phyloP scores from a whole-genome alignment of 2,113 vertebrate species.

The Mormoops blainvillei region DNA sequence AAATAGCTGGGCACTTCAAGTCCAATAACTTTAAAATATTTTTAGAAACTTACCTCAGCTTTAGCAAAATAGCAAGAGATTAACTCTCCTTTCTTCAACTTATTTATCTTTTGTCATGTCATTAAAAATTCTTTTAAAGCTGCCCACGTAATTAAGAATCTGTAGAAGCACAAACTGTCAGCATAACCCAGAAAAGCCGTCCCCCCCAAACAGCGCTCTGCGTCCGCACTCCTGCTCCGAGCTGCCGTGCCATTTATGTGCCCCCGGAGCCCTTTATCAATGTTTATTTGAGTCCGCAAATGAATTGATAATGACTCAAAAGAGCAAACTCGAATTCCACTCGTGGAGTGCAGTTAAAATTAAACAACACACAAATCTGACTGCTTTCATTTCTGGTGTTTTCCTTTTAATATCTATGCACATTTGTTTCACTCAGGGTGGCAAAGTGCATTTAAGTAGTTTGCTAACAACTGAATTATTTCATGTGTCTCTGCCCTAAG shows the following conservation, averaged over 20 bases:
- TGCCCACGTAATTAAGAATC: neutral
- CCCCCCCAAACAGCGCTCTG: slow-evolving; percentile 32
- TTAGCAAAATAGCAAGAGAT: slow-evolving; percentile 21
- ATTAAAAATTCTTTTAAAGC: slow-evolving; percentile 31
- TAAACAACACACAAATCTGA: slow-evolving; percentile 50
- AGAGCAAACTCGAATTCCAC: slow-evolving; percentile 34
- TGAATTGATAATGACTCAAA: slow-evolving; percentile 71
- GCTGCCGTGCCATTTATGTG: slow-evolving; percentile 40
- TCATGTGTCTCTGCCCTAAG: neutral
- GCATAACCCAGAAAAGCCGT: neutral
- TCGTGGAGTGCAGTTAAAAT: slow-evolving; percentile 9
- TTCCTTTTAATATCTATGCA: slow-evolving; percentile 30
- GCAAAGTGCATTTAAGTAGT: slow-evolving; percentile 29
- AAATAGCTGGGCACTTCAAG: neutral
- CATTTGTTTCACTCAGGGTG: slow-evolving; percentile 44
- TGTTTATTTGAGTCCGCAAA: slow-evolving; percentile 60
- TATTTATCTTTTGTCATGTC: neutral
- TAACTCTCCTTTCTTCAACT: neutral
- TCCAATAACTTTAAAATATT: neutral
- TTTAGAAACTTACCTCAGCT: neutral
- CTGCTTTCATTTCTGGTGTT: slow-evolving; percentile 22
- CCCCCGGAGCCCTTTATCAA: slow-evolving; percentile 56
- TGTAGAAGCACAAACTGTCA: slow-evolving; percentile 39
- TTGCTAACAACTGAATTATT: slow-evolving; percentile 44
- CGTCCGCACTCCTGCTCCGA: neutral